Evolutionary conservation across 2,797 vertebrate species (phyloP), one percentile per base, ranked within the genome.

Genomic region (Gastrophryne carolinensis): DNA sequence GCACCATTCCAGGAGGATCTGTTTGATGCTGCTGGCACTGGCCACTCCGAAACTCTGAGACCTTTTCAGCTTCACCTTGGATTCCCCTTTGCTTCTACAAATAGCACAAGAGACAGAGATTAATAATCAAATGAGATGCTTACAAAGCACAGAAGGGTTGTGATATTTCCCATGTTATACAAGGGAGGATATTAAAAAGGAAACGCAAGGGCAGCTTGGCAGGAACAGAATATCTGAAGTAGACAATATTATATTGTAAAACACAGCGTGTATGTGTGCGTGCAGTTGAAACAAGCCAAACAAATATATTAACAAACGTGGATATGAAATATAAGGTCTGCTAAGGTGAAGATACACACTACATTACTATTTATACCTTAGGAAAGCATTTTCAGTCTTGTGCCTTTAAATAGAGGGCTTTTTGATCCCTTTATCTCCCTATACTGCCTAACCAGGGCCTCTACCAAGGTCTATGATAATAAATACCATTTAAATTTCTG

Each of bases 1-100:
- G 80, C 96, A 98, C 97, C 97, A 98, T 56, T 98, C 96, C 53
- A 98, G 80, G 1, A 98, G 91, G 70, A 97, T 94, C 84, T 96
- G 94, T 80, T 98, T 98, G 62, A 98, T 98, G 50, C 94, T 94
- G 69, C 93, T 97, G 76, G 95, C 97, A 0, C 94, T 98, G 82
- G 94, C 92, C 23, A 93, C 89, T 0, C 90, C 95, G 2, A 96
- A 96, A 77, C 96, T 98, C 89, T 97, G 95, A 0, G 96, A 98
- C 29, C 95, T 90, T 81, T 93, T 95, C 84, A 98, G 90, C 80
- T 97, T 96, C 21, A 92, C 91, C 81, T 91, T 94, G 7, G 87
- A 80, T 76, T 93, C 93, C 15, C 92, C 89, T 66, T 79, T 88
- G 17, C 87, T 87, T 84, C 91, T 92, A 80, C 0, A 79, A 80